A percentile compares a stretch with the other conserved stretches of the same genome.
Conservation (phyloP, 1,140 invertebrate genomes). For the Laupala kohalensis region DNA sequence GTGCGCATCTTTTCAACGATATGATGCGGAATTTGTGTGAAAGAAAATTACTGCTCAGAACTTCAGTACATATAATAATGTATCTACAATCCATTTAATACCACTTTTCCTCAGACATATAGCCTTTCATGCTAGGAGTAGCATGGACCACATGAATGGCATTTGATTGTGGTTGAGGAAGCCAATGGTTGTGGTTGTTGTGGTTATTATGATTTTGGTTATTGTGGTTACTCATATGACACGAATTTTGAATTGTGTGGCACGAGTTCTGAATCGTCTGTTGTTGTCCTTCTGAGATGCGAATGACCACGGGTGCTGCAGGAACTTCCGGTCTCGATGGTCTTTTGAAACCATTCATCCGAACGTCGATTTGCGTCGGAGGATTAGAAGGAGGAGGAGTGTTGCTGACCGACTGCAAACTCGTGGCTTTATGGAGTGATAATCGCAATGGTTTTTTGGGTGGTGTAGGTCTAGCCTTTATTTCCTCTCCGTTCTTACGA, state of each 20-base stretch:
- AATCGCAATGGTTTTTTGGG: constrained; percentile 71
- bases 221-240: no score
- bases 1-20: no score
- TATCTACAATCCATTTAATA: constrained; percentile 18
- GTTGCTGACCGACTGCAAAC: constrained; percentile 53
- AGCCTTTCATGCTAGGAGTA: not conserved
- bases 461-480: constrained; percentile 44
- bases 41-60: no score
- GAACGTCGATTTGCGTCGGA: constrained; percentile 21
- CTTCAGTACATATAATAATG: no score
- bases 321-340: constrained; percentile 40
- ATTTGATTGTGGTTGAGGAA: no score
- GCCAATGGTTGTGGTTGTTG: constrained; percentile 29
- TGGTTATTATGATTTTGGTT: no score
- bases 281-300: not conserved
- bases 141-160: not conserved
- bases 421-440: constrained; percentile 65
- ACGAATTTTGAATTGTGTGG: constrained; percentile 22
- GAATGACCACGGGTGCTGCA: constrained; percentile 15
- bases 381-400: constrained; percentile 22
- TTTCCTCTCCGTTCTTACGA: not conserved
- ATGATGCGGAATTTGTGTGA: no score
- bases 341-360: constrained; percentile 34
- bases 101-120: constrained; percentile 27
- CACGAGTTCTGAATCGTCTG: not conserved